Evolutionary conservation across 2,888 invertebrate species (phyloP).

Genomic region (Agriopis aurantiaria): DNA sequence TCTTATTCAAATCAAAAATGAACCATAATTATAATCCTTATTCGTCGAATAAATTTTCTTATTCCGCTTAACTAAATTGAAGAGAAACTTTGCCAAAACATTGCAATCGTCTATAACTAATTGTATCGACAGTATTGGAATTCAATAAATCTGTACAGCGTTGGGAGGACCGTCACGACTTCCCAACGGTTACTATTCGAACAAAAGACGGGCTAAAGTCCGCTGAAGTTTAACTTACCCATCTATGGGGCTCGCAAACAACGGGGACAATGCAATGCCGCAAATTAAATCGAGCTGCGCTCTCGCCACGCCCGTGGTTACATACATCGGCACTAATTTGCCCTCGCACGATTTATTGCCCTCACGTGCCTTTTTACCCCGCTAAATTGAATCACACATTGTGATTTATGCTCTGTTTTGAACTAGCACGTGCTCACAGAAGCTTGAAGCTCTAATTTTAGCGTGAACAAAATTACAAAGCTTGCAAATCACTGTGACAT

Average conservation of each 20-base stretch:
- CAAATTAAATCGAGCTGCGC: conserved; percentile 68
- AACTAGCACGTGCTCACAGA: conserved; percentile 32
- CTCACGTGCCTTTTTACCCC: conserved; percentile 62
- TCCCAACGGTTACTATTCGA: conserved; percentile 58
- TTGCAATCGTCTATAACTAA: conserved; percentile 29
- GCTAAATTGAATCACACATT: conserved; percentile 58
- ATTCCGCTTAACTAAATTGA: conserved; percentile 18
- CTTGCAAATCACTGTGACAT: conserved; percentile 44
- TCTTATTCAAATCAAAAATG: no score
- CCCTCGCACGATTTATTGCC: conserved; percentile 66
- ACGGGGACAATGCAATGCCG: conserved; percentile 66
- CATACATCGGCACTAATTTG: conserved; percentile 73
- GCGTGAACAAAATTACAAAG: conserved; percentile 43
- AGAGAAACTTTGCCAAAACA: conserved; percentile 38
- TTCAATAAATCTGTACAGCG: conserved; percentile 59
- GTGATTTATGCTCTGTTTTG: conserved; percentile 53
- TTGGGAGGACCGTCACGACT: conserved; percentile 51
- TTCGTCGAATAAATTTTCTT: conserved; percentile 2
- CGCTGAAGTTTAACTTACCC: conserved; percentile 61
- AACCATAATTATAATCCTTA: neutral
- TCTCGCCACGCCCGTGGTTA: conserved; percentile 58
- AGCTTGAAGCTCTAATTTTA: conserved; percentile 38
- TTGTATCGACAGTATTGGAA: conserved; percentile 50
- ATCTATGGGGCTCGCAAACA: conserved; percentile 66
- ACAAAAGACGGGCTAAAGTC: conserved; percentile 60